Conservation (phyloP, 2,888 invertebrate genomes). For the Cybosia mesomella region DNA sequence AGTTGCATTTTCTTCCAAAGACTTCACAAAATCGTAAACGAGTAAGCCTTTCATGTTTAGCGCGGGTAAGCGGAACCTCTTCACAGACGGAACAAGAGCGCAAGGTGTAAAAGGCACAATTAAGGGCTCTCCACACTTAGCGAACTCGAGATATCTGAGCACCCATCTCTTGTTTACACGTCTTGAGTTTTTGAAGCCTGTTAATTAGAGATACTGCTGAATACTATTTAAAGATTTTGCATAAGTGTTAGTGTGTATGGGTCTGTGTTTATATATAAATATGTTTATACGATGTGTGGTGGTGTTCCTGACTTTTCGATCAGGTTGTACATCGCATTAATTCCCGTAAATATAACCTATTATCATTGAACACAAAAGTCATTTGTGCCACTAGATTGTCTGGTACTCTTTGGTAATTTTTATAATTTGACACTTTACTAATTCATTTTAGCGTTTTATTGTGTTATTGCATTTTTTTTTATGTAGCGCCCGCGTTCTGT, state of each 20-base stretch:
- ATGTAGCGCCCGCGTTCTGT: too few relatives aligned
- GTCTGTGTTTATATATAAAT: neutral
- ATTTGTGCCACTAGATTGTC: too few relatives aligned
- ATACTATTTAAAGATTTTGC: neutral
- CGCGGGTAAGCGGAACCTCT: conserved; percentile 48
- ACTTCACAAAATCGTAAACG: conserved; percentile 23
- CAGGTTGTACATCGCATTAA: too few relatives aligned
- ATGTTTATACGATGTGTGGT: too few relatives aligned
- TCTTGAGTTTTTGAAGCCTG: conserved; percentile 32
- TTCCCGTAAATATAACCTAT: too few relatives aligned
- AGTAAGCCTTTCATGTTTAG: conserved; percentile 34
- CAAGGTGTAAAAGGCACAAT: conserved; percentile 60
- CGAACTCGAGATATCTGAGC: conserved; percentile 55
- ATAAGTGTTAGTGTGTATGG: neutral
- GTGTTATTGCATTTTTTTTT: too few relatives aligned
- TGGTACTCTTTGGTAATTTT: too few relatives aligned
- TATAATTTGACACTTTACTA: too few relatives aligned
- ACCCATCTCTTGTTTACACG: conserved; percentile 48
- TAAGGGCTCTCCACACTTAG: conserved; percentile 61
- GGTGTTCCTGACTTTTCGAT: too few relatives aligned
- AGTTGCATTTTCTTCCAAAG: conserved; percentile 13
- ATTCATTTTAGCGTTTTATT: too few relatives aligned
- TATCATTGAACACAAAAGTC: too few relatives aligned
- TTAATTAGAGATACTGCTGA: conserved; percentile 12
- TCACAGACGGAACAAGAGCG: conserved; percentile 46